Evolutionary conservation across 2,113 vertebrate genomes (phyloP).

Genomic region (Nymphicus hollandicus): DNA sequence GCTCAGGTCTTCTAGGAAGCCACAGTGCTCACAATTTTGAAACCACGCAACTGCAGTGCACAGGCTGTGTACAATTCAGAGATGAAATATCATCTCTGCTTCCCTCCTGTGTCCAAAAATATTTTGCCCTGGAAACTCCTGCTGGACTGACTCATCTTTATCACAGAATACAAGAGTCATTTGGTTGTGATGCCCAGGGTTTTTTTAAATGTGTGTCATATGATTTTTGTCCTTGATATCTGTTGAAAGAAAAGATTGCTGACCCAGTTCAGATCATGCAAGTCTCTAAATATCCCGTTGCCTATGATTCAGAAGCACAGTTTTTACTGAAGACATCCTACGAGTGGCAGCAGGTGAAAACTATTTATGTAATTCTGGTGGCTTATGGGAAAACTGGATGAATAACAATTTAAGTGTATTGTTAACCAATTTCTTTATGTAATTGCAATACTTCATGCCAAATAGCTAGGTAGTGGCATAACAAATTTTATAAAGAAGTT

Average conservation of each 20-base stretch:
- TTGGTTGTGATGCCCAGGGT: accelerated
- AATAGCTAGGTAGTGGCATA: background rate
- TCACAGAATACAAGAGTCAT: background rate
- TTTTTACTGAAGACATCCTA: background rate
- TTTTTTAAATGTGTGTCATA: background rate
- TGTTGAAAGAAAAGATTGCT: background rate
- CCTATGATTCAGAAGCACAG: background rate
- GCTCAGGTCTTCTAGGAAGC: background rate
- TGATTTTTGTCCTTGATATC: background rate
- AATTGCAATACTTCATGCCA: background rate
- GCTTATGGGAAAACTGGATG: background rate
- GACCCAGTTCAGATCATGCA: background rate
- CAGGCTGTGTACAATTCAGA: background rate
- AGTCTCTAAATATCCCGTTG: background rate
- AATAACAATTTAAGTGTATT: background rate
- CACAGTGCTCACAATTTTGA: background rate
- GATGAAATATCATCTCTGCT: background rate
- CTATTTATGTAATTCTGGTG: background rate
- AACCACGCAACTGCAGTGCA: background rate
- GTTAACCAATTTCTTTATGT: background rate
- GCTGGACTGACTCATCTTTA: background rate
- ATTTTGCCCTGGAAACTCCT: background rate
- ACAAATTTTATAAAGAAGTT: background rate
- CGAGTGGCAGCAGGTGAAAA: background rate
- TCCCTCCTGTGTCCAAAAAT: background rate